phyloP scores from a whole-genome alignment of 1,140 invertebrate species.

The Alviniconcha marisindica region DNA sequence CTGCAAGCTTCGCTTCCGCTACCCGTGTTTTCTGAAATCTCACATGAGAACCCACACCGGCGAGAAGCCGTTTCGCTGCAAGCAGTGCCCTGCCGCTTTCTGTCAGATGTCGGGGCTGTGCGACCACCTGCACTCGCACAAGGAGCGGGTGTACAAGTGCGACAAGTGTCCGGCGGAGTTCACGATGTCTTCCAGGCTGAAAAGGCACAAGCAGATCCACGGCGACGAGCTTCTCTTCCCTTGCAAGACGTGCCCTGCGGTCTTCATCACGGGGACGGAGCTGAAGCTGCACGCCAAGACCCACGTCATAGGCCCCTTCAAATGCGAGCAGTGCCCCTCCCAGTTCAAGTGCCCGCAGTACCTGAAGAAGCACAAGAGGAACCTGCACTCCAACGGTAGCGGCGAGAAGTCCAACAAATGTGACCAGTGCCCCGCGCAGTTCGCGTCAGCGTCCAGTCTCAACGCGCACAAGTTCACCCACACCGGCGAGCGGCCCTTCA shows the following conservation, averaged over 20 bases:
- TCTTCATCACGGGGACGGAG: not conserved
- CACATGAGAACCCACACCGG: conserved; percentile 45
- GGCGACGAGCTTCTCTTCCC: not conserved
- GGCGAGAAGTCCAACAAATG: too few relatives aligned
- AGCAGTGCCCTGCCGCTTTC: conserved; percentile 50
- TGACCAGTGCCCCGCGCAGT: too few relatives aligned
- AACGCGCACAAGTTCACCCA: too few relatives aligned
- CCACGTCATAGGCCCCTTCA: too few relatives aligned
- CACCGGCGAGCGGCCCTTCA: conserved; percentile 33
- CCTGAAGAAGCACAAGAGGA: conserved; percentile 27
- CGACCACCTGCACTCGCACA: conserved; percentile 45
- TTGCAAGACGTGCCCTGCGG: not conserved
- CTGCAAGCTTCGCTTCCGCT: too few relatives aligned
- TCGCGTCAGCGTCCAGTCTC: too few relatives aligned
- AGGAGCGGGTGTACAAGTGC: conserved; percentile 53
- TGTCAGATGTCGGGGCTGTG: conserved; percentile 28
- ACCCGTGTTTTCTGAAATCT: too few relatives aligned
- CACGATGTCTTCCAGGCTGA: conserved; percentile 7
- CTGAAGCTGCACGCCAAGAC: too few relatives aligned
- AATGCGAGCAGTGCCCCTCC: too few relatives aligned
- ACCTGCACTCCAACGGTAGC: too few relatives aligned
- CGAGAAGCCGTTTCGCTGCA: conserved; percentile 45
- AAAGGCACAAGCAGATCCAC: conserved; percentile 11
- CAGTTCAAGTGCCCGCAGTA: not conserved
- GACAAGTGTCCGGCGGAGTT: conserved; percentile 2